A percentile compares a stretch with the other conserved stretches of the same genome.
These are phyloP conservation scores for Dascillus cervinus DNA, from an alignment of 2,888 invertebrate genomes.

Conservation along the genomic window DNA sequence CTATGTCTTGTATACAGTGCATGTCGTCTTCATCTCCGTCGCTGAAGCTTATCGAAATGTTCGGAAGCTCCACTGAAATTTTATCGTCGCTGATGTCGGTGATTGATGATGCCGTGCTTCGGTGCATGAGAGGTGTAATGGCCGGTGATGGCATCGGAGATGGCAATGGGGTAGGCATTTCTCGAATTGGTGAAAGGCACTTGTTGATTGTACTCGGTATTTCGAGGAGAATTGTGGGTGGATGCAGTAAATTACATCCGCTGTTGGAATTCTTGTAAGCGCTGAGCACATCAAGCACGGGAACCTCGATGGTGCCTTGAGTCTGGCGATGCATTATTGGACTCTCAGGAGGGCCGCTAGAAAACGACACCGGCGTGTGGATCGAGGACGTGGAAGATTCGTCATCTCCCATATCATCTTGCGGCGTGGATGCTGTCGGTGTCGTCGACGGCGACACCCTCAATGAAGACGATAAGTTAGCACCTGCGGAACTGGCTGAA, in stretches of 20 bases:
- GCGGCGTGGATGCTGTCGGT: conserved; percentile 67
- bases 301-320: conserved; percentile 47
- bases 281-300: conserved; percentile 60
- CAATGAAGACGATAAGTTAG: conserved; percentile 53
- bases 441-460: conserved; percentile 61
- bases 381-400: conserved; percentile 63
- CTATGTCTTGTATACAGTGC: conserved; percentile 34
- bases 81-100: conserved; percentile 44
- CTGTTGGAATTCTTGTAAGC: conserved; percentile 53
- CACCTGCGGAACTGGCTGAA: conserved; percentile 54
- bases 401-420: conserved; percentile 63
- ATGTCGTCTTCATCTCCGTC: conserved; percentile 39
- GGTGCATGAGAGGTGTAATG: conserved; percentile 56
- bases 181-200: conserved; percentile 72
- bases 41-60: conserved; percentile 37
- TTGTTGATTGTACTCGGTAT: conserved; percentile 66
- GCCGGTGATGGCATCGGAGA: conserved; percentile 66
- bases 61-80: conserved; percentile 42
- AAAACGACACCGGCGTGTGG: conserved; percentile 53
- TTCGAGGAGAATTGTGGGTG: conserved; percentile 69
- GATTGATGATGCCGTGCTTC: conserved; percentile 41
- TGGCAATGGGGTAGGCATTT: conserved; percentile 68
- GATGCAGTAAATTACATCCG: conserved; percentile 58
- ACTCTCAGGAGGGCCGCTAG: conserved; percentile 54
- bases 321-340: conserved; percentile 43